These are phyloP conservation scores for Araneus ventricosus DNA, from an alignment of 1,140 invertebrate species.

Conservation along the genomic window DNA sequence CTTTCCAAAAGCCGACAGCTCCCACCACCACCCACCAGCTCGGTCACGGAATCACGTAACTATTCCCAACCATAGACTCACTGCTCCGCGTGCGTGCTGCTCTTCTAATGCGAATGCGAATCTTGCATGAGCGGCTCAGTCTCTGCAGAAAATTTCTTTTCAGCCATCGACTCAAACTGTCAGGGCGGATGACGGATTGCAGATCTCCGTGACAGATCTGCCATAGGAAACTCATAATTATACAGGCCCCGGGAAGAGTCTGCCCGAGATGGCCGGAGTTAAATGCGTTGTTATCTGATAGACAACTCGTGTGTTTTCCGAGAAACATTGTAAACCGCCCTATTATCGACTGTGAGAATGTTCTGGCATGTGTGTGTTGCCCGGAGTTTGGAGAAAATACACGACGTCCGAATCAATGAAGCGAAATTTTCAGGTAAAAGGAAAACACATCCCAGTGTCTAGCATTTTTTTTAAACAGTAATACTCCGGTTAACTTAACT, in stretches of 20 bases:
- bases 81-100: neutral
- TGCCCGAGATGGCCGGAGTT: neutral
- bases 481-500: too few species aligned
- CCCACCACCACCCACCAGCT: neutral
- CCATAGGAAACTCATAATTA: conserved; percentile 3
- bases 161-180: conserved; percentile 44
- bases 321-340: neutral
- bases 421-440: too few species aligned
- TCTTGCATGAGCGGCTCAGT: conserved; percentile 27
- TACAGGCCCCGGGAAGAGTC: neutral
- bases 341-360: conserved; percentile 5
- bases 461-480: too few species aligned
- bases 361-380: too few species aligned
- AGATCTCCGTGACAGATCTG: conserved; percentile 61
- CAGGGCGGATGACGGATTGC: conserved; percentile 38
- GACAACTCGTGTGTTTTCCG: neutral
- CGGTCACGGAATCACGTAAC: conserved; percentile 57
- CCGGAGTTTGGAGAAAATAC: too few species aligned
- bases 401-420: too few species aligned
- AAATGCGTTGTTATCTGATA: conserved; percentile 23
- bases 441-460: too few species aligned
- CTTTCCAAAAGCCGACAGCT: neutral
- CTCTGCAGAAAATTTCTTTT: conserved; percentile 13
- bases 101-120: conserved; percentile 32
- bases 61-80: neutral